These are phyloP conservation scores for Arizona elegans DNA, from an alignment of 2,113 vertebrate genomes.

Conservation along the genomic window DNA sequence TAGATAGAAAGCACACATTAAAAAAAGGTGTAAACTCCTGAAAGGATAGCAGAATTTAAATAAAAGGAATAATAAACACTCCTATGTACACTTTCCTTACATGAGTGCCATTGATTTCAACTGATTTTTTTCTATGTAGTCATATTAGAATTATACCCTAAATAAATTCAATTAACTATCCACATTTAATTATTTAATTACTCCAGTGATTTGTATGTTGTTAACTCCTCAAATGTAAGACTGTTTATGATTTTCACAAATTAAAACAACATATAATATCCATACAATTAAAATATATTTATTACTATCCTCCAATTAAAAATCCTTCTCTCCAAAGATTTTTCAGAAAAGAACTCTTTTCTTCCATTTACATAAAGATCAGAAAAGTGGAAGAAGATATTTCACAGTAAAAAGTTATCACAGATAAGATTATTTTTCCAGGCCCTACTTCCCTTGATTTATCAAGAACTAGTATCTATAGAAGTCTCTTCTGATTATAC, in stretches of 20 bases:
- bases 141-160: background rate
- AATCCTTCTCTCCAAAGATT: background rate
- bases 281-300: background rate
- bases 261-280: background rate
- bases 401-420: background rate
- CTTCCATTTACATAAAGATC: background rate
- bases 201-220: background rate
- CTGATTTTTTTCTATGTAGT: background rate
- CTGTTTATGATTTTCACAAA: background rate
- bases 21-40: background rate
- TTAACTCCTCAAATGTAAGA: background rate
- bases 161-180: background rate
- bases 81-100: background rate
- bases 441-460: background rate
- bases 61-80: background rate
- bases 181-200: background rate
- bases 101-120: background rate
- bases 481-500: background rate
- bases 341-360: background rate
- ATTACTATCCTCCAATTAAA: background rate
- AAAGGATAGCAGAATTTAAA: background rate
- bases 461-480: background rate
- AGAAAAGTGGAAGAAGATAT: background rate
- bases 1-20: background rate
- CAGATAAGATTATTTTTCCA: background rate